Conservation (phyloP, 1,140 invertebrate species). For the Drepana arcuata region DNA sequence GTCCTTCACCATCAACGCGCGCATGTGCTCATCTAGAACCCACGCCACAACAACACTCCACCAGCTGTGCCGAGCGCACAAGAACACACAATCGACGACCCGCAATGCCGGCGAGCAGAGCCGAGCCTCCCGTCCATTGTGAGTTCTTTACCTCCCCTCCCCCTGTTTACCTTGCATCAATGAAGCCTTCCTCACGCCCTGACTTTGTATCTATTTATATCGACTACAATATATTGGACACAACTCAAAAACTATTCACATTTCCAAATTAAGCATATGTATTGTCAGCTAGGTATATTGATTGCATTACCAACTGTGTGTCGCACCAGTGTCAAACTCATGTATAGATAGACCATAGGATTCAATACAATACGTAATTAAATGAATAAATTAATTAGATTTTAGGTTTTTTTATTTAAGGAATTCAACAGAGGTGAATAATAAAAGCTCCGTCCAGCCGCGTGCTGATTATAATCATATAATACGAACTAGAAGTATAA, state of each 20-base stretch:
- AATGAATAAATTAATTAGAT: slow-evolving; percentile 17
- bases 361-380: slow-evolving; percentile 14
- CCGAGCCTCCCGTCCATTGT: slow-evolving; percentile 28
- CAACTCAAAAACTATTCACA: slow-evolving; percentile 72
- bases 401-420: slow-evolving; percentile 19
- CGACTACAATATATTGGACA: slow-evolving; percentile 30
- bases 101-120: slow-evolving; percentile 21
- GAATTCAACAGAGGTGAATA: too few relatives aligned
- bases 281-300: slow-evolving; percentile 32
- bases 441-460: slow-evolving; percentile 33
- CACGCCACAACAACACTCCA: too few relatives aligned
- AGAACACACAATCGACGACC: slow-evolving; percentile 29
- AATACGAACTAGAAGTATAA: too few relatives aligned
- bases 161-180: slow-evolving; percentile 61
- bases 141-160: slow-evolving; percentile 61
- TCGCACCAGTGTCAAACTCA: slow-evolving; percentile 56
- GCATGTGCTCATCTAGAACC: slow-evolving; percentile 73
- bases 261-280: slow-evolving; percentile 56
- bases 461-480: slow-evolving; percentile 16
- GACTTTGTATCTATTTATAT: slow-evolving; percentile 32
- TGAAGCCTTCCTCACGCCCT: slow-evolving; percentile 55
- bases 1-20: slow-evolving; percentile 74
- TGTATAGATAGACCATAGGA: too few relatives aligned
- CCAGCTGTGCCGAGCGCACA: too few relatives aligned
- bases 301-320: slow-evolving; percentile 24